Percentiles rank a stretch among this genome's conserved stretches.
Evolutionary conservation across 2,888 invertebrate species (phyloP).

Genomic region (Cosmorhoe ocellata): DNA sequence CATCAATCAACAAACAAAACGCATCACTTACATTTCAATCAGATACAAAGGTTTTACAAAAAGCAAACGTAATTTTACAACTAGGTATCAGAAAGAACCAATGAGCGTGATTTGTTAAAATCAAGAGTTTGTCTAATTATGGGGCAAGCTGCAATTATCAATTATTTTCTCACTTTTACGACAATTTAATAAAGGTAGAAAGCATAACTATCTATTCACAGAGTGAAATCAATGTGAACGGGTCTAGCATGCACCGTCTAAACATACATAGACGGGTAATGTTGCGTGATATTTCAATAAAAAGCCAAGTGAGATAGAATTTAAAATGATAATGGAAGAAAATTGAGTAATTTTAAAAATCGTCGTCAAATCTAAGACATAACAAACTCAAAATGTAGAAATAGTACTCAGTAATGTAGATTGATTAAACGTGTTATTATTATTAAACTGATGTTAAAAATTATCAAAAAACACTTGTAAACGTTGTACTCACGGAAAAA

Average conservation of each 20-base stretch:
- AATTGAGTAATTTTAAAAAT: too few species aligned
- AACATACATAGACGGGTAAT: constrained; percentile 32
- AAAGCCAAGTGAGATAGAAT: constrained; percentile 11
- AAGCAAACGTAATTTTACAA: constrained; percentile 3
- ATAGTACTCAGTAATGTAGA: too few species aligned
- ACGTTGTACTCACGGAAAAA: too few species aligned
- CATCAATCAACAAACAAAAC: constrained; percentile 28
- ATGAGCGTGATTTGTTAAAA: constrained; percentile 18
- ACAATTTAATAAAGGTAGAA: constrained; percentile 46
- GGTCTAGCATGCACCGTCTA: constrained; percentile 42
- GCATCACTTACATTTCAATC: constrained; percentile 14
- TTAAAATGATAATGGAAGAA: constrained; percentile 4
- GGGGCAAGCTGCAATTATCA: constrained; percentile 16
- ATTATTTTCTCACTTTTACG: constrained; percentile 33
- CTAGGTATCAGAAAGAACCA: constrained; percentile 13
- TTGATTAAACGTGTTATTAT: too few species aligned
- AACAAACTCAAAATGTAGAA: too few species aligned
- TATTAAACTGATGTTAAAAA: too few species aligned
- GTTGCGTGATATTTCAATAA: constrained; percentile 51
- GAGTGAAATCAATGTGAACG: constrained; percentile 60
- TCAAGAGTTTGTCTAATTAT: constrained; percentile 22
- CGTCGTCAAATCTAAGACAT: too few species aligned
- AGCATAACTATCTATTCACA: constrained; percentile 59
- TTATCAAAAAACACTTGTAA: too few species aligned
- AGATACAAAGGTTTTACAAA: constrained; percentile 8